phyloP scores from a whole-genome alignment of 2,113 vertebrate species.

The Tragelaphus buxtoni region DNA sequence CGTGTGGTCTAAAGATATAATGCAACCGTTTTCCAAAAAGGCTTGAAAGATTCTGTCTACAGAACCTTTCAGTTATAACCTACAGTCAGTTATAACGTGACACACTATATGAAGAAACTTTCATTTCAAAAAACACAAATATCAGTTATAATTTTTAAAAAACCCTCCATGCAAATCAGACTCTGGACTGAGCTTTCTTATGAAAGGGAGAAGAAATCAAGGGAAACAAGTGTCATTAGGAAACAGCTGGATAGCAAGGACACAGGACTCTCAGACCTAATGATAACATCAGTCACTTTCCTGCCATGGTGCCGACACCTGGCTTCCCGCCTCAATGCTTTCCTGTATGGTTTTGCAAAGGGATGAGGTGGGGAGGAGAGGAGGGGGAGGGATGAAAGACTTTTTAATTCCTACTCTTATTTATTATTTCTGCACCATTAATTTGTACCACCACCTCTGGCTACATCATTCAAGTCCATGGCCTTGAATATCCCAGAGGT shows the following conservation, averaged over 20 bases:
- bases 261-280: not conserved
- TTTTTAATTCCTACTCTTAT: not conserved
- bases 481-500: not conserved
- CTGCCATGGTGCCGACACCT: not conserved
- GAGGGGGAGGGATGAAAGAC: not conserved
- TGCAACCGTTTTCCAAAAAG: not conserved
- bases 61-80: too few species aligned
- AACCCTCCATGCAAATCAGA: not conserved
- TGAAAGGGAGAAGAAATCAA: not conserved
- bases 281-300: not conserved
- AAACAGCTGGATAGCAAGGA: not conserved
- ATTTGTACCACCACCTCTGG: not conserved
- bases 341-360: not conserved
- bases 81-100: not conserved
- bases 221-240: not conserved
- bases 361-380: not conserved
- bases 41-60: not conserved
- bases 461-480: not conserved
- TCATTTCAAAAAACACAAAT: not conserved
- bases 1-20: slow-evolving; percentile 59
- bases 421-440: not conserved
- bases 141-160: not conserved
- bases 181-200: not conserved
- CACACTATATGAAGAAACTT: not conserved
- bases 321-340: not conserved